A percentile compares a stretch with the other conserved stretches of the same genome.
Conservation (phyloP, 2,113 vertebrate genomes). For the Callocephalon fimbriatum region DNA sequence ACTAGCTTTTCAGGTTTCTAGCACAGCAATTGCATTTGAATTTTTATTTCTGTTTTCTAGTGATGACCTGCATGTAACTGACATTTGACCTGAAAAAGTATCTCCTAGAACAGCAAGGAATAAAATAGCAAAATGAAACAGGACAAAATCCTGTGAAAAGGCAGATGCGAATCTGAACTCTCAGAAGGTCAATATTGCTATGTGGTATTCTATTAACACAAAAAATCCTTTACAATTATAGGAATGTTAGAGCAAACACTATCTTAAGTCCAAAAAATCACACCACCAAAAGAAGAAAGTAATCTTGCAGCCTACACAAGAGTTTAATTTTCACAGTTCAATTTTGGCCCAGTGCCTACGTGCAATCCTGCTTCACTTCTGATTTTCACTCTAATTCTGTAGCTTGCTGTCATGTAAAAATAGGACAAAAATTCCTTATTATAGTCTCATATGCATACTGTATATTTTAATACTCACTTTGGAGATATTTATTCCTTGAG, state of each 20-base stretch:
- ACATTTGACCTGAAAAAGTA: neutral
- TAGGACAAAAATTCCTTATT: neutral
- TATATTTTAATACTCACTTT: neutral
- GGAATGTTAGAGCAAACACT: neutral
- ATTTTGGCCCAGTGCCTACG: slow-evolving; percentile 27
- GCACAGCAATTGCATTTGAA: neutral
- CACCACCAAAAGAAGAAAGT: neutral
- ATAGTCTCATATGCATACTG: neutral
- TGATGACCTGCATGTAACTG: neutral
- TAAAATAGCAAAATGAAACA: neutral
- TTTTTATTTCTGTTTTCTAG: neutral
- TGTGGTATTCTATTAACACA: neutral
- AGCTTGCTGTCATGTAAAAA: slow-evolving; percentile 28
- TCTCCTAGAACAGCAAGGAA: neutral
- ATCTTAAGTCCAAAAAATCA: neutral
- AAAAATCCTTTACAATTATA: neutral
- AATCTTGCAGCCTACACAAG: slow-evolving; percentile 17
- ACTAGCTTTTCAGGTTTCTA: neutral
- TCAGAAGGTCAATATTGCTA: neutral
- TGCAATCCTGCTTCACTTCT: slow-evolving; percentile 26
- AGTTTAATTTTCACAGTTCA: slow-evolving; percentile 32
- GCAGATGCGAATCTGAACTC: neutral
- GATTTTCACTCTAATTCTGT: slow-evolving; percentile 2
- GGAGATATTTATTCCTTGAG: neutral
- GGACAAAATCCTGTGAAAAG: neutral